These are phyloP conservation scores for Echinometra lucunter DNA, from an alignment of 53 echinoderm and acorn worm genomes.

Conservation along the genomic window DNA sequence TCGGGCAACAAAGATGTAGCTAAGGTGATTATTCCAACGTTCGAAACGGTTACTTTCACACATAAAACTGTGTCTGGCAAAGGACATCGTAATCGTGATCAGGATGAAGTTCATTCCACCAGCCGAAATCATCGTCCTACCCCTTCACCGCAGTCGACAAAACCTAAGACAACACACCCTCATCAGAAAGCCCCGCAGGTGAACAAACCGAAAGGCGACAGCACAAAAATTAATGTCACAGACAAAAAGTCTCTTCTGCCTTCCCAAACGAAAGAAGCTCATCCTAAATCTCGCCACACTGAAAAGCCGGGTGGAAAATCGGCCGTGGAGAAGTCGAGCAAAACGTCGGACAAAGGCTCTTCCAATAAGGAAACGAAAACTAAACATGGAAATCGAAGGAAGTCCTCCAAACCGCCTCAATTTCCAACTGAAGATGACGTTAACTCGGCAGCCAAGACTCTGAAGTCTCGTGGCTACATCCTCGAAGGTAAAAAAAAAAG, in stretches of 20 bases:
- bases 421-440: slow-evolving; percentile 62
- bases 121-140: background rate
- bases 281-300: background rate
- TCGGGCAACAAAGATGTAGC: slow-evolving; percentile 7
- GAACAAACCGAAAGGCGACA: slow-evolving; percentile 48
- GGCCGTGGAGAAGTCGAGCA: background rate
- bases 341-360: slow-evolving; percentile 2
- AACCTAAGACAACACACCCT: slow-evolving; percentile 36
- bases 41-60: background rate
- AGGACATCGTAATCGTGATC: background rate
- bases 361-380: background rate
- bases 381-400: background rate
- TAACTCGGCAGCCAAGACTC: slow-evolving; percentile 44
- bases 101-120: background rate
- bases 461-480: slow-evolving; percentile 36
- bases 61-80: background rate
- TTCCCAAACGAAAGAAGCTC: background rate
- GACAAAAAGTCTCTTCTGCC: background rate
- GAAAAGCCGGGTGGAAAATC: background rate
- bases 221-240: background rate
- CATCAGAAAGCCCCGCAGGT: slow-evolving; percentile 9
- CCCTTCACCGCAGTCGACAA: slow-evolving; percentile 9
- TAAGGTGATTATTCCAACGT: background rate
- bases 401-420: slow-evolving; percentile 56
- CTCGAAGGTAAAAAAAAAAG: background rate